Evolutionary conservation across 2,113 vertebrate species (phyloP), one percentile per base, ranked within the genome.

Genomic region (Nematolebias whitei): DNA sequence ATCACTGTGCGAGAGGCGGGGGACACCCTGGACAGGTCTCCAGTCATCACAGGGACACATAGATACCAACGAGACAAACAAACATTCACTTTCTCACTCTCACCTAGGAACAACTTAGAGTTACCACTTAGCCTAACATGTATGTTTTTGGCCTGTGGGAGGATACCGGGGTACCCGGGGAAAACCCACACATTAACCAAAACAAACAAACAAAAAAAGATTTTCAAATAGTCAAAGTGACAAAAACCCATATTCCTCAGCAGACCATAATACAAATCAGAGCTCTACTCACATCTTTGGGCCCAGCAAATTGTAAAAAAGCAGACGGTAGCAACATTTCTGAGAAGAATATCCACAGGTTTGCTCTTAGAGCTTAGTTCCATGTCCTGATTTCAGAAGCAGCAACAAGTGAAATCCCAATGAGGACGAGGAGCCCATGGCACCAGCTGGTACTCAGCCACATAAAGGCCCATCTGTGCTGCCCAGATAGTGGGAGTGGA

Each of bases 391-490:
- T 73, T 68, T 75, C 63, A 77, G 81, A 77, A 40, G 67, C 85
- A 70, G 9, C 79, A 51, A 68, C 84, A 58, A 80, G 80, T 87
- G 79, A 88, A 89, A 80, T 84, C 71, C 56, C 2, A 54, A 70
- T 81, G 76, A 90, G 82, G 88, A 87, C 67, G 85, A 83, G 74
- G 77, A 88, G 85, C 74, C 83, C 61, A 79, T 90, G 91, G 89
- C 88, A 92, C 92, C 87, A 91, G 90, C 89, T 90, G 91, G 91
- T 90, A 93, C 92, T 82, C 68, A 65, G 73, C 68, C 86, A 88
- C 86, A 93, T 91, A 93, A 93, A 82, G 91, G 63, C 79, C 71
- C 16, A 78, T 88, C 89, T 92, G 91, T 93, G 86, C 84, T 90
- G 82, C 59, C 76, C 67, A 65, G 74, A 57, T 72, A 90, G 90